A percentile compares a stretch with the other conserved stretches of the same genome.
These are phyloP conservation scores for Chiroxiphia lanceolata DNA, from an alignment of 2,797 vertebrate genomes.

Conservation along the genomic window DNA sequence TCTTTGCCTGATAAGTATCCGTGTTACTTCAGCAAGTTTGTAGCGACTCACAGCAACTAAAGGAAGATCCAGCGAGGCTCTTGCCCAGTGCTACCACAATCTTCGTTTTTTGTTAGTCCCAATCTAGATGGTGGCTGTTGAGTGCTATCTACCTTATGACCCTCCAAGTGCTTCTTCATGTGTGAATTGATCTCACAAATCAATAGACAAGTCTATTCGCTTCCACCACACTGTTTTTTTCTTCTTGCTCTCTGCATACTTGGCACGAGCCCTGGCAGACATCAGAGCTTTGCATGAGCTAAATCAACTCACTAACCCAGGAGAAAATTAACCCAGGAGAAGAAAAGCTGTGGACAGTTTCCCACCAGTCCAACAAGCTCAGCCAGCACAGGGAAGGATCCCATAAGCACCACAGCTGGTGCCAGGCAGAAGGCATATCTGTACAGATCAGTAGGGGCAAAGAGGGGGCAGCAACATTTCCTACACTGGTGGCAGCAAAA, in stretches of 20 bases:
- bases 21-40: background rate
- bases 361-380: background rate
- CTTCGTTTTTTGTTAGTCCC: background rate
- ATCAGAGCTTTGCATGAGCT: background rate
- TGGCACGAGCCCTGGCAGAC: background rate
- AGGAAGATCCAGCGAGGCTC: background rate
- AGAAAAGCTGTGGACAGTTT: background rate
- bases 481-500: background rate
- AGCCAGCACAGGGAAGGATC: background rate
- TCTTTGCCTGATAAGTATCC: rapidly evolving
- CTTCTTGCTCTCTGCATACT: background rate
- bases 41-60: background rate
- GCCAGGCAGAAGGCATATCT: background rate
- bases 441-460: background rate
- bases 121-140: background rate
- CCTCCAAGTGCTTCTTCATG: background rate
- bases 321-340: background rate
- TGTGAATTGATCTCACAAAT: background rate
- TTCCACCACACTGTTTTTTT: background rate
- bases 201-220: background rate
- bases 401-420: rapidly evolving
- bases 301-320: background rate
- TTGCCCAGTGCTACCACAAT: background rate
- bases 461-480: background rate
- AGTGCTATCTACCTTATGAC: background rate